phyloP scores from a whole-genome alignment of 2,113 vertebrate genomes.

The Trogon melanurus region DNA sequence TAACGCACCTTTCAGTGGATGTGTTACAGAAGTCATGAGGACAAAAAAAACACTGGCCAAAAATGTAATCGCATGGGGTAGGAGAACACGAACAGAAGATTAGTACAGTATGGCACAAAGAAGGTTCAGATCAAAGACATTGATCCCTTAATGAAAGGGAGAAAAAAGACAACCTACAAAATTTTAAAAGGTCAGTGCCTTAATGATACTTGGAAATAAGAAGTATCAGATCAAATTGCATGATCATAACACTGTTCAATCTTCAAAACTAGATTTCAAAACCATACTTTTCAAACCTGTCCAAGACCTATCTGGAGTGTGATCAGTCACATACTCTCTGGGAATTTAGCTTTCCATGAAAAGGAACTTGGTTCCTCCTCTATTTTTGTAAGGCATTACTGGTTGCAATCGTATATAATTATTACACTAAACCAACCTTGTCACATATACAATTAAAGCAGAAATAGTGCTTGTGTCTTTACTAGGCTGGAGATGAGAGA shows the following conservation, averaged over 20 bases:
- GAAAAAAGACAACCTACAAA: background rate
- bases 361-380: background rate
- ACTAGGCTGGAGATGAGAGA: constrained; percentile 1
- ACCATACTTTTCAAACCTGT: background rate
- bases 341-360: background rate
- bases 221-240: background rate
- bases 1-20: background rate
- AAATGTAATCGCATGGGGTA: background rate
- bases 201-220: background rate
- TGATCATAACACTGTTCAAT: too few species aligned
- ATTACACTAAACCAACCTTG: background rate
- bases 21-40: background rate
- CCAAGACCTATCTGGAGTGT: background rate
- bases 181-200: background rate
- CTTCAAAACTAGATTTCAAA: background rate
- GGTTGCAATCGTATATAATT: background rate
- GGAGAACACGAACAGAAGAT: background rate
- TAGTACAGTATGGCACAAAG: background rate
- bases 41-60: background rate
- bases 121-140: background rate
- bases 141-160: background rate
- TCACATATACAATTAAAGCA: background rate
- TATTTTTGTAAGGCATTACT: background rate
- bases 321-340: background rate
- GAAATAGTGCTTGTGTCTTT: constrained; percentile 27